Evolutionary conservation across 2,888 invertebrate species (phyloP), one percentile per base, ranked within the genome.

Genomic region (Tetragnatha montana): DNA sequence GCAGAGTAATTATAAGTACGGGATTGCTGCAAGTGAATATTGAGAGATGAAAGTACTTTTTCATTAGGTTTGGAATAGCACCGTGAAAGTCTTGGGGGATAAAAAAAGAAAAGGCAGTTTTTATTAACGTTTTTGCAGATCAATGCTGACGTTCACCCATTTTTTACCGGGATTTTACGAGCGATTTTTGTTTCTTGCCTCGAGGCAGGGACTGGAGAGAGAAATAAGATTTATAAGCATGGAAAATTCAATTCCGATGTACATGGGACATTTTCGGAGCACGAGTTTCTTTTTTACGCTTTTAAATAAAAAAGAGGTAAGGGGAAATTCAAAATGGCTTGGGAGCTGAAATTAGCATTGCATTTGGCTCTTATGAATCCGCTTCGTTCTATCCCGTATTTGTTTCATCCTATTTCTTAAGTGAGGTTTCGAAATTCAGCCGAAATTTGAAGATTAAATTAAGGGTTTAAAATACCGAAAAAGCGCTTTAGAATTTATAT

Each of bases 161-260:
- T 60, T 78, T 78, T 78, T 78, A 78, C 60, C 60, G 51, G 6
- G 21, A 17, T 78, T 78, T 21, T 50, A 19, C n/a, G 21, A 78
- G 4, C 60, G 8, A n/a, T 60, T 81, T 47, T 75, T 75, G 35
- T 47, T 75, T 49, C n/a, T 81, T 81, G 70, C 51, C 79, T n/a
- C 17, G 51, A 51, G 71, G 70, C 21, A 50, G 10, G 69, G 49
- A 47, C 49, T 22, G 8, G 49, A 50, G 47, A 84, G 19, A 50
- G 84, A 84, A 84, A 84, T 69, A 79, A 85, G 85, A 85, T 85
- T 85, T 85, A 79, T 85, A 79, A 79, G 78, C 51, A 50, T 22
- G 21, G 78, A 85, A 79, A 82, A 85, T 85, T 85, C 78, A 85
- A 85, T 85, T 85, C 70, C 19, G 47, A 70, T 19, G 47, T 81